Percentiles rank a stretch among this genome's conserved stretches.
Conservation (phyloP, 2,113 vertebrate species). For the Cynopterus brachyotis region DNA sequence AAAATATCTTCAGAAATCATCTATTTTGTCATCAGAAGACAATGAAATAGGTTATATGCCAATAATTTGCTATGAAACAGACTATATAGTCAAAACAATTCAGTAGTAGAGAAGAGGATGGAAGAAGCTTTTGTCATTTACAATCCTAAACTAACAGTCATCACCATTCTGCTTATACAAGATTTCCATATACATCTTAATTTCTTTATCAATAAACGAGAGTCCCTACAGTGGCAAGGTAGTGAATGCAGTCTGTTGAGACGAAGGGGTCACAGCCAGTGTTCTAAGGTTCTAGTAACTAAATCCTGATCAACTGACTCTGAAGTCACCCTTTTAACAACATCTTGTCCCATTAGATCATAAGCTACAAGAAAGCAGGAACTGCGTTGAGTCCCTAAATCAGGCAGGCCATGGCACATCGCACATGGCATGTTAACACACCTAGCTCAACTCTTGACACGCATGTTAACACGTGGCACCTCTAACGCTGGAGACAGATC, state of each 20-base stretch:
- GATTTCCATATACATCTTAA: neutral
- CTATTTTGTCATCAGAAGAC: neutral
- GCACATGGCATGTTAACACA: neutral
- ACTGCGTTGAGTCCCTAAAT: neutral
- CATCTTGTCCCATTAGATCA: neutral
- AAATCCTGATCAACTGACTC: neutral
- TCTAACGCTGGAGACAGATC: neutral
- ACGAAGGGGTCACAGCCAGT: neutral
- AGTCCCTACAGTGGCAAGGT: neutral
- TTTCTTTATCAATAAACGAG: neutral
- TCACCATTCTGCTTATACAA: neutral
- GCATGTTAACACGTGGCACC: neutral
- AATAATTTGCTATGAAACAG: neutral
- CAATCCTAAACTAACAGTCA: neutral
- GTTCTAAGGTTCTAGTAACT: neutral
- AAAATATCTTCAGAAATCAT: slow-evolving; percentile 13
- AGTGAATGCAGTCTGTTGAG: neutral
- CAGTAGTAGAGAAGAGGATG: neutral
- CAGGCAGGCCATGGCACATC: neutral
- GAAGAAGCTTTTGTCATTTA: neutral
- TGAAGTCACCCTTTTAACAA: neutral
- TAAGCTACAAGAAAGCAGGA: neutral
- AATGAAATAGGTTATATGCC: neutral
- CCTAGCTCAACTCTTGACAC: neutral
- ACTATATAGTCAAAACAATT: neutral